Evolutionary conservation across 2,888 invertebrate species (phyloP), one percentile per base, ranked within the genome.

Genomic region (Drosophila meridionalis): DNA sequence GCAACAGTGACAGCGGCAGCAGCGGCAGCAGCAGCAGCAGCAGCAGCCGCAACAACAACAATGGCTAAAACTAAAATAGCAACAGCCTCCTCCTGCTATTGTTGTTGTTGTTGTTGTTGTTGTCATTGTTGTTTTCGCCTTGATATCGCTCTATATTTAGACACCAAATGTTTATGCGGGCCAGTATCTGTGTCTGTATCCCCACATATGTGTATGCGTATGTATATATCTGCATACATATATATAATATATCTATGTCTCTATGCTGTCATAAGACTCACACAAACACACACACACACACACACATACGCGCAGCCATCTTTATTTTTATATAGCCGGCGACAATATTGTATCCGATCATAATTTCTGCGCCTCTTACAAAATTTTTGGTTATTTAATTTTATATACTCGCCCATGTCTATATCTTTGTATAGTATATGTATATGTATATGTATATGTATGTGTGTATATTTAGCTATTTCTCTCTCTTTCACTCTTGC

Each of bases 261-360:
- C 12, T 48, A 53, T 78, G 78, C 78, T 76, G 75, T 80, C 83
- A 81, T 80, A 77, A 69, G 66, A 86, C 32, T 34, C 50, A 2
- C 50, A 20, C 20, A 20, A 1, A 20, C 20, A 20, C 20, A 11
- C 69, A 68, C 32, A 66, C n/a, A 66, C 32, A 38, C 20, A 32
- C 5, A 32, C 20, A 60, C 43, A 68, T 20, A 63, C 26, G 64
- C 53, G 59, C 50, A 57, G 45, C 26, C 64, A 75, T 43, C 47
- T 58, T 60, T 83, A 68, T 81, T 66, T 87, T 69, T 79, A 70
- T 83, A 77, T 83, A 82, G 85, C 82, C 85, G 86, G 87, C 90
- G 74, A 85, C 76, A 87, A 73, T 73, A 61, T 78, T 78, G 56
- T 66, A 73, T 78, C 83, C 67, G 70, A 87, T 86, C 84, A 84